Conservation (phyloP, 2,888 invertebrate genomes). For the Microctonus brassicae region DNA sequence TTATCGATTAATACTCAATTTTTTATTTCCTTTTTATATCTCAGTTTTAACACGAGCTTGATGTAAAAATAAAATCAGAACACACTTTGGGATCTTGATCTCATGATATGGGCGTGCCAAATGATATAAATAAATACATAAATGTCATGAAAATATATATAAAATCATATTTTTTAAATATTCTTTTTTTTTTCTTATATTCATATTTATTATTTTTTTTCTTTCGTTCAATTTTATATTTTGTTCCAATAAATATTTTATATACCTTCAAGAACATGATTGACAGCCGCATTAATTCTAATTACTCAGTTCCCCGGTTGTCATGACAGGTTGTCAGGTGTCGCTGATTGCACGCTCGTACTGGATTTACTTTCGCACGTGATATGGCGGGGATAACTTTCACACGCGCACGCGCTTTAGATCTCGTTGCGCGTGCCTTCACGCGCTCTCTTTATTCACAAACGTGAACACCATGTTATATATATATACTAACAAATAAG, state of each 20-base stretch:
- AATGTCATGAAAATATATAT: no score
- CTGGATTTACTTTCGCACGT: neutral
- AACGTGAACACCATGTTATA: constrained; percentile 31
- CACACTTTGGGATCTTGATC: neutral
- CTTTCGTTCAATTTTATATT: neutral
- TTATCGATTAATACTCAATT: neutral
- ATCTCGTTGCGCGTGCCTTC: constrained; percentile 40
- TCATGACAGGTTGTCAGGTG: constrained; percentile 37
- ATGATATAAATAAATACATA: neutral
- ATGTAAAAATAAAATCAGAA: neutral
- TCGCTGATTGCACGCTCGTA: constrained; percentile 16
- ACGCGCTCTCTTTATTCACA: constrained; percentile 25
- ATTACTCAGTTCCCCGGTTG: constrained; percentile 51
- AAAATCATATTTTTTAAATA: no score
- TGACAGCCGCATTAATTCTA: constrained; percentile 58
- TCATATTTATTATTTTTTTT: neutral
- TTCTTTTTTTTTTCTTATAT: no score
- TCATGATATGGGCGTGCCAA: neutral
- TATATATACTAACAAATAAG: constrained; percentile 49
- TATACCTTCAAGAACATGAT: constrained; percentile 41
- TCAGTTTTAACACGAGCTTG: neutral
- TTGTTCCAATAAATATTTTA: neutral
- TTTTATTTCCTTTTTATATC: neutral
- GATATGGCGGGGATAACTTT: constrained; percentile 42
- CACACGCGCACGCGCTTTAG: constrained; percentile 45